Evolutionary conservation across 2,888 invertebrate species (phyloP).

Genomic region (Cybosia mesomella): DNA sequence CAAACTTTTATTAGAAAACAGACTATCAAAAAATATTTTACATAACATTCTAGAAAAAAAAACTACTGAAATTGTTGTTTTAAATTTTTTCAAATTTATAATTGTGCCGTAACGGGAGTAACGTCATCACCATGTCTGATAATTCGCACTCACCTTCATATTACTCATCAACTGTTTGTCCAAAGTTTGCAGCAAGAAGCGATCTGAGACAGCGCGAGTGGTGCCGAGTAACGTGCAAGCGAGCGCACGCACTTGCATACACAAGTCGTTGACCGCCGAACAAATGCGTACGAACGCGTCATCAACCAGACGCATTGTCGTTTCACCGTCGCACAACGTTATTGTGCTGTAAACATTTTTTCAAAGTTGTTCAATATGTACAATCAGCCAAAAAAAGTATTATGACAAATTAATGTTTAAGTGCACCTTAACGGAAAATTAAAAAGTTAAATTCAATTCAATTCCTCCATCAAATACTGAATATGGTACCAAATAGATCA

Average conservation of each 20-base stretch:
- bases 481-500: no score
- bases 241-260: constrained; percentile 94
- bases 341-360: constrained; percentile 86
- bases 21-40: no score
- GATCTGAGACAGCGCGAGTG: constrained; percentile 94
- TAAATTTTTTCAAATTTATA: no score
- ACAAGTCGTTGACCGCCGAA: constrained; percentile 96
- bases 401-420: neutral
- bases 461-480: no score
- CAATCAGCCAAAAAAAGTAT: neutral
- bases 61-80: no score
- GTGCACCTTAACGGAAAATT: neutral
- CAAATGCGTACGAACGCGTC: constrained; percentile 99
- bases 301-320: constrained; percentile 96
- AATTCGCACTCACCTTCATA: constrained; percentile 90
- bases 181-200: constrained; percentile 97
- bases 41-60: no score
- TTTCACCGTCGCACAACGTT: constrained; percentile 91
- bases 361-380: neutral
- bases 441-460: no score
- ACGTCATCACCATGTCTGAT: neutral
- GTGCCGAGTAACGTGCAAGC: constrained; percentile 95
- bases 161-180: constrained; percentile 99
- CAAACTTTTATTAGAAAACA: no score
- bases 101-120: no score